These are phyloP conservation scores for Fopius arisanus DNA, from an alignment of 1,140 invertebrate species.

Conservation along the genomic window DNA sequence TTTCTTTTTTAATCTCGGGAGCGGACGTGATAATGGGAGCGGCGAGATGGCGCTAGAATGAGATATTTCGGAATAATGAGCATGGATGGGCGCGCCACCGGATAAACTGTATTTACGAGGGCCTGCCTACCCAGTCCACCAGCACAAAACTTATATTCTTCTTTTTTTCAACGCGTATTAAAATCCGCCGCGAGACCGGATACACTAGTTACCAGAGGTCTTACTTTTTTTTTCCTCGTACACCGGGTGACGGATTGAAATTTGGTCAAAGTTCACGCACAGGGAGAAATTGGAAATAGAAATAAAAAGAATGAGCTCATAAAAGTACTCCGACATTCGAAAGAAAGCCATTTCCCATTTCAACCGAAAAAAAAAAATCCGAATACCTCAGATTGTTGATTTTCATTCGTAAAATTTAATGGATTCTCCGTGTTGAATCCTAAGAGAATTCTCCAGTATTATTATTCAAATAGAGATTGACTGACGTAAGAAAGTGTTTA, in stretches of 20 bases:
- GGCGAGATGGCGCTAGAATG: constrained; percentile 44
- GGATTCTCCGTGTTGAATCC: background rate
- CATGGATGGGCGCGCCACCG: constrained; percentile 59
- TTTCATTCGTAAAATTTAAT: background rate
- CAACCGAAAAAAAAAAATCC: background rate
- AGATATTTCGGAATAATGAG: constrained; percentile 66
- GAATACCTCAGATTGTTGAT: background rate
- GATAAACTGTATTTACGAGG: constrained; percentile 64
- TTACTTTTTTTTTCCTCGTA: too few relatives aligned
- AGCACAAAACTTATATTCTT: constrained; percentile 16
- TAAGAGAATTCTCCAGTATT: background rate
- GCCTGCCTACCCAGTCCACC: constrained; percentile 37
- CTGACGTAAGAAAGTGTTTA: background rate
- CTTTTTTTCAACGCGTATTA: background rate
- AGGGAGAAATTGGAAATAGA: too few relatives aligned
- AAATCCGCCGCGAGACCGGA: background rate
- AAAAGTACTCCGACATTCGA: too few relatives aligned
- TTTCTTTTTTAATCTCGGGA: constrained; percentile 54
- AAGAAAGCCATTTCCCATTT: background rate
- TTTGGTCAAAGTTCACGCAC: too few relatives aligned
- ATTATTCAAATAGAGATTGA: background rate
- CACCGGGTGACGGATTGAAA: too few relatives aligned
- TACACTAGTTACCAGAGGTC: constrained; percentile 3
- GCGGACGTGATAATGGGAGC: constrained; percentile 35
- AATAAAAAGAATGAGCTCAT: too few relatives aligned